Evolutionary conservation across 2,888 invertebrate species (phyloP), one percentile per base, ranked within the genome.

Genomic region (Pherbina coryleti): DNA sequence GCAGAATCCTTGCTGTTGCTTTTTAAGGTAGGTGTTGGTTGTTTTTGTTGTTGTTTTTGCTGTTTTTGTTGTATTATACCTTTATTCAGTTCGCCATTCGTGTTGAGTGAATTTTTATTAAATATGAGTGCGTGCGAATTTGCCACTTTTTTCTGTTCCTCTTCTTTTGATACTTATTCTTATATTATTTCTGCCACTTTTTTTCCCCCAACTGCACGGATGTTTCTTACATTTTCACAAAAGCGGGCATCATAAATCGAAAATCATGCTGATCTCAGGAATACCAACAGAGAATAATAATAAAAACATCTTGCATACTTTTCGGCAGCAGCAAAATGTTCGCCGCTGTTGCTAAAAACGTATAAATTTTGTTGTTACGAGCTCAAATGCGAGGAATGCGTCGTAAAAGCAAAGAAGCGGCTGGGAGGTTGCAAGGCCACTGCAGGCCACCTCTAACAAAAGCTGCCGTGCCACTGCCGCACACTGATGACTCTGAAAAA

Each of bases 111-210:
- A 34, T 37, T 37, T 66, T 37, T 66, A 66, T 66, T 66, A n/a
- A 66, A 66, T 66, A 31, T 34, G 64, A 66, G 19, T 66, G 64
- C 34, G 64, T 66, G 64, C n/a, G 37, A 66, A 66, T 66, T 34
- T 55, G 22, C 55, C 3, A 11, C 44, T 4, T 60, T 60, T 60
- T 60, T 22, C n/a, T 11, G 44, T 14, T 44, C 14, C 14, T 17
- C 25, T 28, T 11, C 11, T 64, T 66, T 0, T 66, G 19, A 19
- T 55, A 2, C 55, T 31, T 37, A 9, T 37, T 34, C n/a, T 64
- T 34, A 17, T 64, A 1, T 17, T 28, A 14, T 19, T 19, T 66
- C 11, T 44, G 44, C 44, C 44, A 44, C 11, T 11, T 44, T 44
- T 44, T 44, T 44, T 44, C 14, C 14, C 60, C 14, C 60, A 60